These are phyloP conservation scores for Stenurella melanura DNA, from an alignment of 2,888 invertebrate species.

Conservation along the genomic window DNA sequence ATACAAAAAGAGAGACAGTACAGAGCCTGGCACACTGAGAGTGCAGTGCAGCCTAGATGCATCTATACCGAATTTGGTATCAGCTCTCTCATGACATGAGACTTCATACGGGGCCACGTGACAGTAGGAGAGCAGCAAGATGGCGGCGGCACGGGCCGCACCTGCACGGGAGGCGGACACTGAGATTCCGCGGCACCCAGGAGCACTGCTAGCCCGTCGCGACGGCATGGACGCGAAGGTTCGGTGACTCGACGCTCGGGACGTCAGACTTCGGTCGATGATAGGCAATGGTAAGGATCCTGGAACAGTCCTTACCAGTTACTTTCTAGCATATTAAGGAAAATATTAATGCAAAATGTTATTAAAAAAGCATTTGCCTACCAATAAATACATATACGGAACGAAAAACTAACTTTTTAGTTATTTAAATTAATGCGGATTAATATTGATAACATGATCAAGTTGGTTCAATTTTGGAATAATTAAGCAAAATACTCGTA, in stretches of 20 bases:
- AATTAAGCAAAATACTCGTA: no score
- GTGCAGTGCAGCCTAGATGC: slow-evolving; percentile 39
- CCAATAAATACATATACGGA: no score
- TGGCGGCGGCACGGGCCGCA: slow-evolving; percentile 95
- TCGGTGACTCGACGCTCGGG: slow-evolving; percentile 74
- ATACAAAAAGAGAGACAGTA: slow-evolving; percentile 30
- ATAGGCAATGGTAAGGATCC: slow-evolving; percentile 75
- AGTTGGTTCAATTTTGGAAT: no score
- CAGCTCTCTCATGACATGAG: slow-evolving; percentile 39
- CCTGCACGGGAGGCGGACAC: slow-evolving; percentile 91
- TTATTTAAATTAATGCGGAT: no score
- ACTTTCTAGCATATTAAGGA: slow-evolving; percentile 30
- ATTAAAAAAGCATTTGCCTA: background rate
- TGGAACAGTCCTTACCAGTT: slow-evolving; percentile 61
- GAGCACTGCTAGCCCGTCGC: slow-evolving; percentile 76
- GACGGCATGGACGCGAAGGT: slow-evolving; percentile 74
- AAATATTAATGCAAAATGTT: background rate
- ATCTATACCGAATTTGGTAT: slow-evolving; percentile 52
- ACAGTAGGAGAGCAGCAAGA: slow-evolving; percentile 92
- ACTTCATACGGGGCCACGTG: slow-evolving; percentile 74
- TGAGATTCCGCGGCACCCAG: slow-evolving; percentile 65
- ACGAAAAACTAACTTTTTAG: no score
- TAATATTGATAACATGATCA: no score
- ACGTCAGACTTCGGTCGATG: slow-evolving; percentile 73
- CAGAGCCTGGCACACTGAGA: slow-evolving; percentile 42